phyloP scores from a whole-genome alignment of 1,140 invertebrate species.

The Scaptodrosophila lebanonensis region DNA sequence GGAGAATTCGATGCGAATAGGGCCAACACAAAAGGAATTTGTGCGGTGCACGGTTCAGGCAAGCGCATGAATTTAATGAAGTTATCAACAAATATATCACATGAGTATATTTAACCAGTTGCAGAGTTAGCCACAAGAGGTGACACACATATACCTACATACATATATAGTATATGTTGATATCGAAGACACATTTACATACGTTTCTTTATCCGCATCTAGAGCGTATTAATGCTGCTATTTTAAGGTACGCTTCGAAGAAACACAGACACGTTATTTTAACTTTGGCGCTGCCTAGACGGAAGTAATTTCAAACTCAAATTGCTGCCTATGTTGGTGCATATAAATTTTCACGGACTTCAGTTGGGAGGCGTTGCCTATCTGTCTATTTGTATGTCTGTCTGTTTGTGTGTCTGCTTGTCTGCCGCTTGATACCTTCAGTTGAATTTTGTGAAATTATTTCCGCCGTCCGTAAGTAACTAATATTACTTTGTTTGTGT shows the following conservation, averaged over 20 bases:
- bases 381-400: constrained; percentile 9
- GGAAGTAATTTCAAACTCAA: constrained; percentile 58
- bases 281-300: constrained; percentile 17
- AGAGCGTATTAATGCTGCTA: no score
- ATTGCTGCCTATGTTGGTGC: constrained; percentile 37
- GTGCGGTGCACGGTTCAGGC: constrained; percentile 3
- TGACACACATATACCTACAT: neutral
- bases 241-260: no score
- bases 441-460: constrained; percentile 72
- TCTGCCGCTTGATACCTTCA: constrained; percentile 49
- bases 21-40: no score
- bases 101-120: constrained; percentile 6
- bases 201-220: no score
- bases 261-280: constrained; percentile 6
- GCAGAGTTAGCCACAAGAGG: neutral
- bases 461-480: constrained; percentile 65
- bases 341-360: constrained; percentile 53
- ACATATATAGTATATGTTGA: no score
- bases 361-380: no score
- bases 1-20: no score
- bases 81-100: constrained; percentile 27
- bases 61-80: constrained; percentile 44
- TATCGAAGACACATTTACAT: no score
- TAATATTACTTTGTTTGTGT: constrained; percentile 56
- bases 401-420: neutral